Evolutionary conservation across 2,888 invertebrate species (phyloP), one percentile per base, ranked within the genome.

Genomic region (Limnephilus rhombicus): DNA sequence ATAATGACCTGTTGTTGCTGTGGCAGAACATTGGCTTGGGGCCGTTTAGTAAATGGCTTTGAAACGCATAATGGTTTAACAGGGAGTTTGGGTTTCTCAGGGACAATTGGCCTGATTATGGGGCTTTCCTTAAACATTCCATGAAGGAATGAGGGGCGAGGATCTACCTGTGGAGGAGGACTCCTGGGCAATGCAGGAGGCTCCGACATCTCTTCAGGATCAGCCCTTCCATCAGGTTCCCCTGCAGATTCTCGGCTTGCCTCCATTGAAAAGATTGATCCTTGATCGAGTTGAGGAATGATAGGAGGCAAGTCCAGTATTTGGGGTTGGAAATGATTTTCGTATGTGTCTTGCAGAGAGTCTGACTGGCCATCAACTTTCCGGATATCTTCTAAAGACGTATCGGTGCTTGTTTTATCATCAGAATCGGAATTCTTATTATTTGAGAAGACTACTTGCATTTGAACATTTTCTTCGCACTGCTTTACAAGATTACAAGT

Each of bases 141-240:
- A 94, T 98, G 98, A 81, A 98, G 95, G 94, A 98, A 98, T 4
- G 98, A 98, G 11, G 97, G 96, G 41, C 98, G 95, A 94, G 97
- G 96, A 94, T 96, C 95, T 94, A 95, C 95, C 94, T 97, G 95
- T 68, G 95, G 94, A 29, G 97, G 97, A 2, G 98, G 98, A 94
- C 97, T 97, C 92, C 97, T 96, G 0, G 98, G 98, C 92, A 98
- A 95, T 7, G 97, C 97, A 1, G 98, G 97, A 1, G 97, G 97
- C 95, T 97, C 97, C 41, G 96, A 96, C 1, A 96, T 95, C 83
- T 97, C 97, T 94, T 98, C 98, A 1, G 98, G 98, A 95, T 98
- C 98, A 24, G 98, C 98, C 94, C 98, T 97, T n/a, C 98, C 98
- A 94, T 98, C 98, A 0, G 98, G 98, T 94, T 98, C 98, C 13